A percentile compares a stretch with the other conserved stretches of the same genome.
Conservation (phyloP, 2,888 invertebrate species). For the Campaea margaritaria region DNA sequence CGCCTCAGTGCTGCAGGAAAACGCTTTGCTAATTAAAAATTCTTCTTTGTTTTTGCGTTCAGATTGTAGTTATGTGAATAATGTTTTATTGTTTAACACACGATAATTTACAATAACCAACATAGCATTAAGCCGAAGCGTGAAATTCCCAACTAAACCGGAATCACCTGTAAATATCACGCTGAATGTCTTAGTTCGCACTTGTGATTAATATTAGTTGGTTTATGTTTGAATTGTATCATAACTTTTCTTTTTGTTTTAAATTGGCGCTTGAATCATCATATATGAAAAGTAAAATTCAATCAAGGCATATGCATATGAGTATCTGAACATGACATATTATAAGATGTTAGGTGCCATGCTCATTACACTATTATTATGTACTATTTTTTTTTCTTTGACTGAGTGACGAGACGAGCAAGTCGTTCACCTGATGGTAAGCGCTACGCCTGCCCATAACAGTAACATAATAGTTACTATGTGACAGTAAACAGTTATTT, state of each 20-base stretch:
- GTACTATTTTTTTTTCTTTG: too few relatives aligned
- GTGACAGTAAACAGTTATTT: too few relatives aligned
- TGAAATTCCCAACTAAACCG: constrained; percentile 64
- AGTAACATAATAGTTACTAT: too few relatives aligned
- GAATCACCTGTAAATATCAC: constrained; percentile 54
- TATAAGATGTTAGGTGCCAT: too few relatives aligned
- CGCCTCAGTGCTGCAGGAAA: constrained; percentile 61
- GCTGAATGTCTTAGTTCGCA: constrained; percentile 49
- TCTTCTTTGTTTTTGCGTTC: constrained; percentile 71
- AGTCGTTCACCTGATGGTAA: too few relatives aligned
- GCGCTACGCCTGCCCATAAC: too few relatives aligned
- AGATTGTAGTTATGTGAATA: constrained; percentile 69
- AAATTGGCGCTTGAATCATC: too few relatives aligned
- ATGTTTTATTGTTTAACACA: constrained; percentile 73
- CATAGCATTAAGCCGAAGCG: constrained; percentile 59
- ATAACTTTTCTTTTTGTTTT: background rate
- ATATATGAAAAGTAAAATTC: too few relatives aligned
- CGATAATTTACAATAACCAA: constrained; percentile 63
- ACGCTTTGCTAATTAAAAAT: constrained; percentile 79
- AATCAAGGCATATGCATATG: too few relatives aligned
- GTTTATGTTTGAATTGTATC: background rate
- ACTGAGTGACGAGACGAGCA: too few relatives aligned
- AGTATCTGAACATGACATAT: too few relatives aligned
- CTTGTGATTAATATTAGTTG: constrained; percentile 37
- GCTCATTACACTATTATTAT: too few relatives aligned